These are phyloP conservation scores for Taurulus bubalis DNA, from an alignment of 2,113 vertebrate genomes.

Conservation along the genomic window DNA sequence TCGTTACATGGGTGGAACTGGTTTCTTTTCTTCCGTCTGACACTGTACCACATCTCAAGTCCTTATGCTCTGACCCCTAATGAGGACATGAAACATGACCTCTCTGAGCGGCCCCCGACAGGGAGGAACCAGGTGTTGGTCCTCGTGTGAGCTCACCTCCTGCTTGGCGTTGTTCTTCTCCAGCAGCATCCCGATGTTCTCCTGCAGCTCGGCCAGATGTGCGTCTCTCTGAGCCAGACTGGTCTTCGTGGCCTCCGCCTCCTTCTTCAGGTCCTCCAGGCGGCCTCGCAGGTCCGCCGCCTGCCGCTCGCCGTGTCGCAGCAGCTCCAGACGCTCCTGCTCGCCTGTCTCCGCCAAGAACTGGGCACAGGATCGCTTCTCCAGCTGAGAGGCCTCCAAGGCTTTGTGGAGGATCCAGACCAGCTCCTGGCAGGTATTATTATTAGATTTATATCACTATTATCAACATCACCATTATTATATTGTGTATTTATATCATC, in stretches of 20 bases:
- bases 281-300: constrained; percentile 80
- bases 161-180: constrained; percentile 92
- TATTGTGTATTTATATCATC: no score
- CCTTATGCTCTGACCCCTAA: no score
- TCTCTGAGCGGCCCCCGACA: no score
- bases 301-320: constrained; percentile 90
- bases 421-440: constrained; percentile 84
- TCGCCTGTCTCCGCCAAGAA: constrained; percentile 86
- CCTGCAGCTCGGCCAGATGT: constrained; percentile 85
- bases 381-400: constrained; percentile 91
- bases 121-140: no score
- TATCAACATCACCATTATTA: background rate
- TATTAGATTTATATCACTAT: no score
- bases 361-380: constrained; percentile 88
- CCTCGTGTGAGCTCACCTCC: constrained; percentile 76
- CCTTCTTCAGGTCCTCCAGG: constrained; percentile 80
- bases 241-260: constrained; percentile 79
- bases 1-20: no score
- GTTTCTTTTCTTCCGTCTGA: no score
- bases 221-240: constrained; percentile 78
- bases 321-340: constrained; percentile 89
- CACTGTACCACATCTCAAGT: no score
- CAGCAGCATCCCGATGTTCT: constrained; percentile 82
- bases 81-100: no score
- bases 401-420: constrained; percentile 93